Evolutionary conservation across 1,140 invertebrate species (phyloP).

Genomic region (Brachionus koreanus): DNA sequence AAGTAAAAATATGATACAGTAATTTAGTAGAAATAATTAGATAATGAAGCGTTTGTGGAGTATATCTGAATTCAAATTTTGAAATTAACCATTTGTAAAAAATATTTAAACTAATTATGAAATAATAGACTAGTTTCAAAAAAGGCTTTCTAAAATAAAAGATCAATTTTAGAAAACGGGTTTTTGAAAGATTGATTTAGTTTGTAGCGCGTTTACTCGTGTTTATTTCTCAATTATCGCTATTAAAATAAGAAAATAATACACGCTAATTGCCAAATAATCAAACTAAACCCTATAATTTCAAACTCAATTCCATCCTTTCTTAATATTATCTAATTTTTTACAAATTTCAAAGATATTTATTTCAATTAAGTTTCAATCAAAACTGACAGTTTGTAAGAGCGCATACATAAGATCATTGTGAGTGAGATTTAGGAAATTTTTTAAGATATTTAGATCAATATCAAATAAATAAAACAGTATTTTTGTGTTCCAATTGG

Average conservation of each 20-base stretch:
- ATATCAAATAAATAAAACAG: neutral
- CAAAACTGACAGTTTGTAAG: constrained; percentile 28
- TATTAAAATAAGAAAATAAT: neutral
- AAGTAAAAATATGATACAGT: no score
- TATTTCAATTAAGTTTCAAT: constrained; percentile 36
- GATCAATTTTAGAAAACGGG: neutral
- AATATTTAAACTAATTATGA: no score
- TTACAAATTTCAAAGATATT: constrained; percentile 23
- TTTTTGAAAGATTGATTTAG: neutral
- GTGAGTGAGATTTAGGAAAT: neutral
- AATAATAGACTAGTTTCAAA: no score
- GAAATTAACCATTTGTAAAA: no score
- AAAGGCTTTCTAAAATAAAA: no score
- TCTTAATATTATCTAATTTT: neutral
- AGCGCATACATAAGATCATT: neutral
- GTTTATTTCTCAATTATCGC: neutral
- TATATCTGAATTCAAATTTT: no score
- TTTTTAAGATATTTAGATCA: constrained; percentile 20
- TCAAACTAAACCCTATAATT: neutral
- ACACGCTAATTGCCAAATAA: neutral
- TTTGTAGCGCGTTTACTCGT: neutral
- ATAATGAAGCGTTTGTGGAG: no score
- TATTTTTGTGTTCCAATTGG: neutral
- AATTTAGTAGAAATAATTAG: no score
- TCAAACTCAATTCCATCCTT: neutral